These are phyloP conservation scores for Lasioglossum calceatum DNA, from an alignment of 2,888 invertebrate genomes.

Conservation along the genomic window DNA sequence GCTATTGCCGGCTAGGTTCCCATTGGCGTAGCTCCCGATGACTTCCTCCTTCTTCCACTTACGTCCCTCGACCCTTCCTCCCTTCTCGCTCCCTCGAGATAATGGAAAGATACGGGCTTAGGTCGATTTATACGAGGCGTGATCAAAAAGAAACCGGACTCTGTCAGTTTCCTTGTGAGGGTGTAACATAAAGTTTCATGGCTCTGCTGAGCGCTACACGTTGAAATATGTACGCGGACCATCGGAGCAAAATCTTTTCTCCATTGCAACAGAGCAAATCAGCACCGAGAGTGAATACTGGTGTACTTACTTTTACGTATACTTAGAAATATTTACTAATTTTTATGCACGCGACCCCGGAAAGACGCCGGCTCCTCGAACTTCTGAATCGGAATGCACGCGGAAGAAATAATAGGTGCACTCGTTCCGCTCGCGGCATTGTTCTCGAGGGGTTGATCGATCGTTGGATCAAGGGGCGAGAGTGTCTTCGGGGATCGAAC, in stretches of 20 bases:
- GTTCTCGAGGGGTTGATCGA: not conserved
- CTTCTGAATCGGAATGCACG: not conserved
- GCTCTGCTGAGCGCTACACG: not conserved
- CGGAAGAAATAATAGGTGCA: not conserved
- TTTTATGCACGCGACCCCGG: not conserved
- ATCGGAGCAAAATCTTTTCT: too few relatives aligned
- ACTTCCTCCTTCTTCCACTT: slow-evolving; percentile 19
- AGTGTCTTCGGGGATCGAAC: slow-evolving; percentile 18
- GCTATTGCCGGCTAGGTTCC: slow-evolving; percentile 48
- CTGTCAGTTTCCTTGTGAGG: not conserved
- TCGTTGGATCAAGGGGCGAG: not conserved
- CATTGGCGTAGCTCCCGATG: slow-evolving; percentile 59
- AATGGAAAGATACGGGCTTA: slow-evolving; percentile 10
- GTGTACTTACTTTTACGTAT: not conserved
- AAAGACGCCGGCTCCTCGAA: not conserved
- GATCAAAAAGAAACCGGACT: slow-evolving; percentile 2
- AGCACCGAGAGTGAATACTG: too few relatives aligned
- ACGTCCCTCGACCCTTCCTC: not conserved
- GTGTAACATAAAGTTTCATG: not conserved
- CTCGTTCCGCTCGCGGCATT: not conserved
- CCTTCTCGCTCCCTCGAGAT: not conserved
- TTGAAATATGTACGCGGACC: not conserved
- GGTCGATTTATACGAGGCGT: slow-evolving; percentile 1
- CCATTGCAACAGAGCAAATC: not conserved
- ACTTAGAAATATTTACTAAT: not conserved